phyloP scores from a whole-genome alignment of 1,140 invertebrate genomes.

The Charaxes varanes region DNA sequence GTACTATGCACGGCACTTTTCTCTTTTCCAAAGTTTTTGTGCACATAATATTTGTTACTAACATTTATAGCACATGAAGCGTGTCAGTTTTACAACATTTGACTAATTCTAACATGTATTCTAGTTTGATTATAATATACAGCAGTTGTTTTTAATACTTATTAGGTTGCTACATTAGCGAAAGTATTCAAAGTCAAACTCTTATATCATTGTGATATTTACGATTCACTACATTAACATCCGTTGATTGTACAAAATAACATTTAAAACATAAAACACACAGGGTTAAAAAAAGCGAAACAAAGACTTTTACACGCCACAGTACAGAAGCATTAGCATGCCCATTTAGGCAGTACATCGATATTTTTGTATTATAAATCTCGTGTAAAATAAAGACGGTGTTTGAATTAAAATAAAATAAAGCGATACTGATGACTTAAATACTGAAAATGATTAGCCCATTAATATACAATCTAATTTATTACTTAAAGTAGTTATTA shows the following conservation, averaged over 20 bases:
- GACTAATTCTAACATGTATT: slow-evolving; percentile 45
- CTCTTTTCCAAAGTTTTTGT: slow-evolving; percentile 17
- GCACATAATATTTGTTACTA: slow-evolving; percentile 15
- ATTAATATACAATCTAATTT: slow-evolving; percentile 29
- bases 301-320: slow-evolving; percentile 55
- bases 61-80: slow-evolving; percentile 27
- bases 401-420: slow-evolving; percentile 37
- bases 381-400: slow-evolving; percentile 28
- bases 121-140: slow-evolving; percentile 28
- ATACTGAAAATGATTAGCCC: slow-evolving; percentile 32
- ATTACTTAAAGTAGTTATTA: slow-evolving; percentile 9
- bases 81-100: slow-evolving; percentile 19
- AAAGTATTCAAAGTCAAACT: slow-evolving; percentile 72
- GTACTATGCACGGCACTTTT: slow-evolving; percentile 23
- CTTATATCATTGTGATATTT: slow-evolving; percentile 53
- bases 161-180: slow-evolving; percentile 41
- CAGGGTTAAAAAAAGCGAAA: slow-evolving; percentile 47
- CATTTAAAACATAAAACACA: slow-evolving; percentile 37
- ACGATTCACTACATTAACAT: slow-evolving; percentile 43
- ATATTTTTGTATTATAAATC: slow-evolving; percentile 35
- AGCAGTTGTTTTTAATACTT: slow-evolving; percentile 35
- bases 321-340: slow-evolving; percentile 68
- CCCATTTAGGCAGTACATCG: slow-evolving; percentile 54
- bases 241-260: slow-evolving; percentile 31
- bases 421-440: slow-evolving; percentile 49